Evolutionary conservation across 1,140 invertebrate genomes (phyloP).

Genomic region (Ceratoteleas bidentatus): DNA sequence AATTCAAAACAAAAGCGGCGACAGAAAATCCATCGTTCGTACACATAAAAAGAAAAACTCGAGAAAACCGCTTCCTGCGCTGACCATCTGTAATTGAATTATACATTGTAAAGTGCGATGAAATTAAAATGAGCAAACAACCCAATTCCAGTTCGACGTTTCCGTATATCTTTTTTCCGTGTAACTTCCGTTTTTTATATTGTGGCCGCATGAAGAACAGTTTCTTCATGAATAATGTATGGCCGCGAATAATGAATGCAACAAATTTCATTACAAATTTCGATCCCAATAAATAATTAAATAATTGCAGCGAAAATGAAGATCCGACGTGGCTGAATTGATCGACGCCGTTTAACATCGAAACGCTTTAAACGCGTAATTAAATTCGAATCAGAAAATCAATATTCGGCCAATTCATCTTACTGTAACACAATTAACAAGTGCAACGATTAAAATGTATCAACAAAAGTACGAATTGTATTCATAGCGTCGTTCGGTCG

Average conservation of each 20-base stretch:
- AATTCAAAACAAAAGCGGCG: background rate
- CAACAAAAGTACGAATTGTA: no score
- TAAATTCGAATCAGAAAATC: background rate
- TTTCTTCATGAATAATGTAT: conserved; percentile 16
- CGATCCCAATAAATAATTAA: background rate
- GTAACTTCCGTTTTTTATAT: conserved; percentile 13
- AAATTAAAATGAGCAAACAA: background rate
- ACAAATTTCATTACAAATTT: background rate
- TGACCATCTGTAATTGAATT: background rate
- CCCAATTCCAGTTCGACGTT: background rate
- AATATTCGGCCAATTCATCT: background rate
- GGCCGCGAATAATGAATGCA: background rate
- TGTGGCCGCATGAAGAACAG: background rate
- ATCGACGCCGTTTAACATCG: no score
- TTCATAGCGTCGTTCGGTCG: no score
- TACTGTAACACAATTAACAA: background rate
- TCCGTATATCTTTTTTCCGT: conserved; percentile 8
- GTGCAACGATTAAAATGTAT: background rate
- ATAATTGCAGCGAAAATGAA: background rate
- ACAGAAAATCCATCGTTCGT: background rate
- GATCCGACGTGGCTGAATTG: background rate
- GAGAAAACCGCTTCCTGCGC: background rate
- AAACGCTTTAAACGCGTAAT: background rate
- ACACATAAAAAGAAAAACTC: background rate
- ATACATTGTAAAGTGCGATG: background rate